These are phyloP conservation scores for Patiria miniata DNA, from an alignment of 35 echinoderm and acorn worm genomes.

Conservation along the genomic window DNA sequence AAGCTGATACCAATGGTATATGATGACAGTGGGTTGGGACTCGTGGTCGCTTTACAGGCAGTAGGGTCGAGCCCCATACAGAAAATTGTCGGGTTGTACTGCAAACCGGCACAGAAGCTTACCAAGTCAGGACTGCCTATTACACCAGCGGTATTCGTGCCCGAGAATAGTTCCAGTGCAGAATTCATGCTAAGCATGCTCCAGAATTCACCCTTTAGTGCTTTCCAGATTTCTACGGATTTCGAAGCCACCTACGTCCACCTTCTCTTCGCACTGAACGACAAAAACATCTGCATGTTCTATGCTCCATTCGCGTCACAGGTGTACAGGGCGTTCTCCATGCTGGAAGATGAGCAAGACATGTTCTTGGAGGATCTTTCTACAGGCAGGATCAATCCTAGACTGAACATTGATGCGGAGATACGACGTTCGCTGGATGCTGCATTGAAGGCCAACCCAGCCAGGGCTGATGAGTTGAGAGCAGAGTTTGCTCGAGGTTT, in stretches of 20 bases:
- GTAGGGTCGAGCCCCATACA: conserved; percentile 31
- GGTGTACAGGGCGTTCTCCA: conserved; percentile 22
- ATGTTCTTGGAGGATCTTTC: conserved; percentile 34
- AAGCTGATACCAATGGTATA: conserved; percentile 43
- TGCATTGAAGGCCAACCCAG: conserved; percentile 2
- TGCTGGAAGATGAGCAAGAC: conserved; percentile 36
- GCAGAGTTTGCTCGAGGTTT: conserved; percentile 70
- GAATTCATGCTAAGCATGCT: background rate
- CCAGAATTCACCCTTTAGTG: conserved; percentile 19
- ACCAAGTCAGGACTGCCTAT: conserved; percentile 29
- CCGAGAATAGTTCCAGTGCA: background rate
- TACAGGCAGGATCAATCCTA: conserved; percentile 27
- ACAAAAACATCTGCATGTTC: conserved; percentile 40
- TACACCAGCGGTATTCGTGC: background rate
- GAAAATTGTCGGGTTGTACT: conserved; percentile 31
- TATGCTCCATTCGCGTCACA: conserved; percentile 19
- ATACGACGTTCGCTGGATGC: background rate
- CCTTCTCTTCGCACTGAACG: conserved; percentile 58
- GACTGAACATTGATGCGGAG: conserved; percentile 25
- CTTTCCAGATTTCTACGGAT: conserved; percentile 43
- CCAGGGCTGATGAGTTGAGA: conserved; percentile 52
- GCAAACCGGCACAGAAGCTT: background rate
- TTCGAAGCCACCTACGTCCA: conserved; percentile 72
- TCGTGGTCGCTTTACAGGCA: too few relatives aligned
- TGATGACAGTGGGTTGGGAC: too few relatives aligned